phyloP scores from a whole-genome alignment of 1,140 invertebrate genomes.

The Drosophila simulans region DNA sequence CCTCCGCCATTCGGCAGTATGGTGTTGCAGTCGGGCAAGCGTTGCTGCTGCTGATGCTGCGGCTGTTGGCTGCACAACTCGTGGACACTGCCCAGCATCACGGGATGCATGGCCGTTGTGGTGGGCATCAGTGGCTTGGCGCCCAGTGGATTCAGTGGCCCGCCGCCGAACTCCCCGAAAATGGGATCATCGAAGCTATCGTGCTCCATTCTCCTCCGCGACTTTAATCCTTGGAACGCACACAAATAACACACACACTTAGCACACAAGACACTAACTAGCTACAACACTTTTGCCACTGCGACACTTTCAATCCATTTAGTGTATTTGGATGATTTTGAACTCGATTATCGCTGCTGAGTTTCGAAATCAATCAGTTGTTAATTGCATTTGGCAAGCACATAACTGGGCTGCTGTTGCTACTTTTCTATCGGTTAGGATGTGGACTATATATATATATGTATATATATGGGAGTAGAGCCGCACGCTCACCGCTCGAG shows the following conservation, averaged over 20 bases:
- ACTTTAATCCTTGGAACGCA: background rate
- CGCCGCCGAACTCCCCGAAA: constrained; percentile 88
- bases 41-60: constrained; percentile 64
- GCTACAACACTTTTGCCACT: constrained; percentile 1
- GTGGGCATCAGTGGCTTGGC: constrained; percentile 84
- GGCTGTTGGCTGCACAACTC: constrained; percentile 70
- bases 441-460: background rate
- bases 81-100: constrained; percentile 88
- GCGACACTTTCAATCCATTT: constrained; percentile 50
- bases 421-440: constrained; percentile 21
- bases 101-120: constrained; percentile 84
- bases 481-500: constrained; percentile 56
- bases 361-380: constrained; percentile 37
- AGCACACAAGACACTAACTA: constrained; percentile 22
- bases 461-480: background rate
- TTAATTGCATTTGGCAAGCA: constrained; percentile 75
- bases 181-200: constrained; percentile 90
- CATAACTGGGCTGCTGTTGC: constrained; percentile 22
- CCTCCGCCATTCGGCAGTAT: constrained; percentile 69
- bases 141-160: constrained; percentile 76
- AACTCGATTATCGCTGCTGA: constrained; percentile 49
- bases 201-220: constrained; percentile 87
- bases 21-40: constrained; percentile 82
- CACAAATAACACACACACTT: constrained; percentile 6
- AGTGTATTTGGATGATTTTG: constrained; percentile 60